Conservation (phyloP, 92 coral and sea anemone species). For the Porites divaricata region DNA sequence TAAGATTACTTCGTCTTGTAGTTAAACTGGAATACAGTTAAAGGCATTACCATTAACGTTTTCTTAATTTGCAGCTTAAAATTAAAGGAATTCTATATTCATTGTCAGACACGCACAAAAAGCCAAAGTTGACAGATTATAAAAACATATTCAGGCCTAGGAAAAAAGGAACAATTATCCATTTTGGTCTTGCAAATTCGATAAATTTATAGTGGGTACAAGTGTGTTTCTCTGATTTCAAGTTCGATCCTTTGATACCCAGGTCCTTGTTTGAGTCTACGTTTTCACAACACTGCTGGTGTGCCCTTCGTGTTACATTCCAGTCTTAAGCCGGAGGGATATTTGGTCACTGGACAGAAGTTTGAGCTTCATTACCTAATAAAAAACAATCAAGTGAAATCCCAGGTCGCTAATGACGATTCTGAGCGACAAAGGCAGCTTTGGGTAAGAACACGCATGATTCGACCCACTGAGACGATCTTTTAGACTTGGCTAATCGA, state of each 20-base stretch:
- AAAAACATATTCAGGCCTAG: too few species aligned
- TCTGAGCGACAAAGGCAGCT: background rate
- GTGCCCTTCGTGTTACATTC: slow-evolving; percentile 61
- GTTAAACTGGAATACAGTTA: too few species aligned
- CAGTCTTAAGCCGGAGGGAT: slow-evolving; percentile 79
- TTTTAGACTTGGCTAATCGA: too few species aligned
- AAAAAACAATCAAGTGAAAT: slow-evolving; percentile 1
- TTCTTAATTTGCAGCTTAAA: too few species aligned
- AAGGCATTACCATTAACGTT: too few species aligned
- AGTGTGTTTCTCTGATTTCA: background rate
- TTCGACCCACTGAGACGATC: too few species aligned
- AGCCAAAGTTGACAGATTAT: too few species aligned
- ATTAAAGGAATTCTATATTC: too few species aligned
- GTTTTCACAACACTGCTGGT: slow-evolving; percentile 71
- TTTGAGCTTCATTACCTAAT: slow-evolving; percentile 66
- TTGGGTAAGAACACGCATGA: background rate
- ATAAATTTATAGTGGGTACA: background rate
- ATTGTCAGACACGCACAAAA: too few species aligned
- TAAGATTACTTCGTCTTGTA: too few species aligned
- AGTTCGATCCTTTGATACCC: background rate
- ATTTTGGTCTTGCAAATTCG: background rate
- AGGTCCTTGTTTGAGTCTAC: slow-evolving; percentile 48
- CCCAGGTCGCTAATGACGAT: background rate
- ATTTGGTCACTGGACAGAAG: slow-evolving; percentile 58
- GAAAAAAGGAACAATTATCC: too few species aligned